Base-by-base conservation (phyloP, 2,797 vertebrate species). In the Perodicticus potto region DNA sequence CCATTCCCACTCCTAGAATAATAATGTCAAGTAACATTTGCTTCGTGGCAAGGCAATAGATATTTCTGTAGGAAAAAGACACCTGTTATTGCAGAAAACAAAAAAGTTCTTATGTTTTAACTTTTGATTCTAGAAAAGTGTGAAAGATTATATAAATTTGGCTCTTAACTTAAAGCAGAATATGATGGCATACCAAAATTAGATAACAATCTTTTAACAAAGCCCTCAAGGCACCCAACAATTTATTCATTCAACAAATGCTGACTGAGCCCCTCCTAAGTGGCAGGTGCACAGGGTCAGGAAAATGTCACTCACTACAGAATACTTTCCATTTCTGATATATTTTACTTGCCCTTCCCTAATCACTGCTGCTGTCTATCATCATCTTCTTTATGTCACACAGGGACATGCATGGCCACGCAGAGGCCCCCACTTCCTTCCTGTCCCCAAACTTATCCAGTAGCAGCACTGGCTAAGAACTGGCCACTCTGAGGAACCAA, bases 111-210 rank as follows among this genome's bases (percentile, higher is more conserved):
- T 11, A 0, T 2, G 43, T 37, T 94, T 17, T 32, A 92, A 40
- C 49, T 90, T 86, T 32, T 65, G 73, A 70, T 63, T 67, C 72
- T 37, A 78, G 89, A 76, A 82, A 82, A 88, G 63, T 61, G 53
- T 72, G 63, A 57, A 81, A 72, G 72, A 49, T 14, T 4, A 20
- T 11, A 37, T 1, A 69, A 40, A n/a, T 2, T 63, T 45, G 90
- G 80, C 17, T 55, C 34, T 59, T 27, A 45, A 61, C 25, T 20
- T 22, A n/a, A 86, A 69, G 23, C 45, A 86, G 88, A 76, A 19
- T 10, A 25, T 3, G 37, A 84, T 0, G 59, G 70, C 9, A 11
- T 19, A 10, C 32, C 69, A 57, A 63, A 61, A 32, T 20, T 3
- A 37, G 74, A n/a, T 10, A 20, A 20, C 25, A 49, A 34, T 34